Evolutionary conservation across 2,888 invertebrate species (phyloP).

Genomic region (Spisula subtruncata): DNA sequence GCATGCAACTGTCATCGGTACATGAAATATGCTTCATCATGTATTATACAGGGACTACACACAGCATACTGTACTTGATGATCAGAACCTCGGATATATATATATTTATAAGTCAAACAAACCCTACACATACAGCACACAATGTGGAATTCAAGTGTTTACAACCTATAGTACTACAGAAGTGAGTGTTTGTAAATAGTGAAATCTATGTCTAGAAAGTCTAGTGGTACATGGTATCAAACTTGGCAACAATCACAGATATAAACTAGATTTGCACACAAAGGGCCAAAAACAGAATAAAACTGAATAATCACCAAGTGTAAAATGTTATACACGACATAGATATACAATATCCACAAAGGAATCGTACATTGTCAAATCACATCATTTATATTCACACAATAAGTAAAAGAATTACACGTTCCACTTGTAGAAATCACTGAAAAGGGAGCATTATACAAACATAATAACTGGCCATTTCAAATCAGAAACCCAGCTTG

Average conservation of each 20-base stretch:
- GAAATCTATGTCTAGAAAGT: slow-evolving; percentile 18
- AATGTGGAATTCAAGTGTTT: slow-evolving; percentile 15
- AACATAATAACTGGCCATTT: slow-evolving; percentile 16
- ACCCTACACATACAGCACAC: neutral
- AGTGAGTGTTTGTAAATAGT: neutral
- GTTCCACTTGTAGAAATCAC: neutral
- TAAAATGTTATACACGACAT: neutral
- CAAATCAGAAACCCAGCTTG: neutral
- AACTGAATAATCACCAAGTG: neutral
- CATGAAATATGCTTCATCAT: no score
- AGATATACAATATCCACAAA: neutral
- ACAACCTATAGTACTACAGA: slow-evolving; percentile 11
- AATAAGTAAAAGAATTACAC: neutral
- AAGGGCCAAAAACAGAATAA: neutral
- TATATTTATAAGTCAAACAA: neutral
- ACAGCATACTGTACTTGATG: no score
- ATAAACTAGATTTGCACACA: neutral
- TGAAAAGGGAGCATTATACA: slow-evolving; percentile 9
- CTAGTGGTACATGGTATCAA: neutral
- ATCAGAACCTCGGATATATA: no score
- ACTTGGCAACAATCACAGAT: slow-evolving; percentile 1
- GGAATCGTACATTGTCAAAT: neutral
- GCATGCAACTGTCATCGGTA: no score
- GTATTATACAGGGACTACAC: no score
- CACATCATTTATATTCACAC: neutral